Conservation (phyloP, 2,797 vertebrate genomes). For the Glyptemys insculpta region DNA sequence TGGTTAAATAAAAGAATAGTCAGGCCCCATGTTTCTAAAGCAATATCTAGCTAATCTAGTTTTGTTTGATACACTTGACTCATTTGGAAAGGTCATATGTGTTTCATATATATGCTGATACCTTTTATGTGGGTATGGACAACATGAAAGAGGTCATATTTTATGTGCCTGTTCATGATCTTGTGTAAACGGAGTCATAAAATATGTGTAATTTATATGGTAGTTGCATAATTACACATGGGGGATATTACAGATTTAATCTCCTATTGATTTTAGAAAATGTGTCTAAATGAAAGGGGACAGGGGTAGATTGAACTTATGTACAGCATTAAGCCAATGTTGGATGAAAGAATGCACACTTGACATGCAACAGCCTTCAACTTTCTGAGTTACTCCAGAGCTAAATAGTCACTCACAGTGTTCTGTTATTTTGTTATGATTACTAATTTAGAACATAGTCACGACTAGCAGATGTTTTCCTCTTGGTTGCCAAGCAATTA, state of each 20-base stretch:
- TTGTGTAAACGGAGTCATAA: background rate
- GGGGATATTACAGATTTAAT: background rate
- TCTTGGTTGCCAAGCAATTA: slow-evolving; percentile 71
- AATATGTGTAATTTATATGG: background rate
- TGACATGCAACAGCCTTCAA: background rate
- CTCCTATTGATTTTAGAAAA: slow-evolving; percentile 7
- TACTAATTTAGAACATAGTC: slow-evolving; percentile 68
- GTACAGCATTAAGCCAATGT: background rate
- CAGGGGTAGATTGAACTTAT: background rate
- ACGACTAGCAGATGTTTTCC: slow-evolving; percentile 63
- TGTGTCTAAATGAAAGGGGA: background rate
- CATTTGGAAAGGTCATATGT: background rate
- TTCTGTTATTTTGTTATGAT: slow-evolving; percentile 61
- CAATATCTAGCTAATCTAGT: slow-evolving; percentile 1
- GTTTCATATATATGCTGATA: background rate
- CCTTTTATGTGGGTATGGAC: background rate
- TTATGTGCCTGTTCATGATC: background rate
- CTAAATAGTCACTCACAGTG: slow-evolving; percentile 32
- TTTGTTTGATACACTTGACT: background rate
- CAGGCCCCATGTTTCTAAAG: background rate
- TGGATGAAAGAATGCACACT: background rate
- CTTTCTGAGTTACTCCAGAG: slow-evolving; percentile 28
- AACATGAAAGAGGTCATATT: background rate
- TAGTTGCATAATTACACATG: background rate
- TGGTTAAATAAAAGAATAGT: background rate